A percentile compares a stretch with the other conserved stretches of the same genome.
phyloP scores from a whole-genome alignment of 1,140 invertebrate species.

The Euwallacea fornicatus region DNA sequence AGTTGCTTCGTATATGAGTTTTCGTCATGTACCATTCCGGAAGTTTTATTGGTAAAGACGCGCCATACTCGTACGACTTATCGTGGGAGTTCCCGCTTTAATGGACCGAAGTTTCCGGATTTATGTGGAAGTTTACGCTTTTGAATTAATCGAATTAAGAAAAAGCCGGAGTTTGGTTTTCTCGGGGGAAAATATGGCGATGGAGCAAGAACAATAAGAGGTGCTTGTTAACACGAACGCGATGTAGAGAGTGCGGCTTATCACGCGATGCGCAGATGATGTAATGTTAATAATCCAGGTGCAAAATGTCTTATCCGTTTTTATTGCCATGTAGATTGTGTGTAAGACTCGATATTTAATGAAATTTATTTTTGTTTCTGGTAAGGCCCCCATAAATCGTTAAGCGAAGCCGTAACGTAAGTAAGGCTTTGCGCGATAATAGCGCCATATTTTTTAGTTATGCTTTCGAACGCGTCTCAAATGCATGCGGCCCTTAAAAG shows the following conservation, averaged over 20 bases:
- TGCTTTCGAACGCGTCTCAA: background rate
- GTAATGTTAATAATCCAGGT: background rate
- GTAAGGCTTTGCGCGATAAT: background rate
- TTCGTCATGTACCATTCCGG: conserved; percentile 23
- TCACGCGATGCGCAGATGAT: background rate
- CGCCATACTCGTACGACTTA: background rate
- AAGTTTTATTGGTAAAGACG: conserved; percentile 26
- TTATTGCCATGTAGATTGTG: background rate
- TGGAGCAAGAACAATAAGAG: background rate
- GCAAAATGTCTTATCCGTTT: conserved; percentile 1
- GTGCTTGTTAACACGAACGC: conserved; percentile 3
- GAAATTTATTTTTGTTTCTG: background rate
- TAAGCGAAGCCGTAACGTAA: background rate
- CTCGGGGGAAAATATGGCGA: no score
- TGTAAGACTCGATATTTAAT: background rate
- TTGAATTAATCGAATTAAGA: conserved; percentile 1
- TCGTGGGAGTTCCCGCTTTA: conserved; percentile 21
- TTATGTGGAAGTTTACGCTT: background rate
- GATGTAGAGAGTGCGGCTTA: background rate
- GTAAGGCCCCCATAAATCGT: background rate
- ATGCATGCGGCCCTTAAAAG: no score
- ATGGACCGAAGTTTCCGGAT: conserved; percentile 27
- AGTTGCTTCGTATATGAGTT: conserved; percentile 16
- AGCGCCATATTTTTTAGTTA: conserved; percentile 2
- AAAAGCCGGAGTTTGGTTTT: background rate